Base-by-base conservation (phyloP, 2,797 vertebrate genomes). In the Cetoscarus ocellatus region DNA sequence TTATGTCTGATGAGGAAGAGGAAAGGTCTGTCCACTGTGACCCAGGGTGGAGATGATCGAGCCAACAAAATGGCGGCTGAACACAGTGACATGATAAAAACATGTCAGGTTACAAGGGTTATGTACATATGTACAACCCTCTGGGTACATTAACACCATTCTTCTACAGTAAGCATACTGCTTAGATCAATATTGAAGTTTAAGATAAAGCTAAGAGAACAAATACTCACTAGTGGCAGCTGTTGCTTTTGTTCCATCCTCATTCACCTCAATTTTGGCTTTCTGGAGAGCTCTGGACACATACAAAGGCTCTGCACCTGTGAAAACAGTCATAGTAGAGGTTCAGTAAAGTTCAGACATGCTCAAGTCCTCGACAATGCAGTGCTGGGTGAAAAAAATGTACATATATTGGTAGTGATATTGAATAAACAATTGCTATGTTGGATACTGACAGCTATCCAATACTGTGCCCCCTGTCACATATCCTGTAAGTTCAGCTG, bases 241-340 rank as follows among this genome's bases (percentile, higher is more conserved):
- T 63, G 97, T 93, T 80, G 97, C 98, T 95, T 97, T 97, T 43
- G 98, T 98, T 85, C 98, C 97, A 38, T 98, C 96, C 91, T 99
- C 98, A 53, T 96, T 97, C 61, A 99, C 96, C 89, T 96, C 96
- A 9, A 99, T 95, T 92, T 98, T 98, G 82, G 96, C 94, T 93
- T 98, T 99, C 87, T 99, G 97, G 10, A 99, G 90, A 1, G 97
- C 93, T 35, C 93, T 94, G 61, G 97, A 98, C 36, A 99, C 94
- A 58, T 95, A 71, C 70, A 99, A 75, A 7, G 91, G 90, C 85
- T 96, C 94, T 67, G 93, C 67, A 78, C 91, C 95, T 95, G 71
- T 38, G 10, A 53, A 75, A 67, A 67, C 18, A 67, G 42, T 0
- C 27, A 7, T 1, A 10, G 8, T 57, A 19, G 52, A 59, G 17